Conservation (phyloP, 2,888 invertebrate genomes). For the Phaedon cochleariae region DNA sequence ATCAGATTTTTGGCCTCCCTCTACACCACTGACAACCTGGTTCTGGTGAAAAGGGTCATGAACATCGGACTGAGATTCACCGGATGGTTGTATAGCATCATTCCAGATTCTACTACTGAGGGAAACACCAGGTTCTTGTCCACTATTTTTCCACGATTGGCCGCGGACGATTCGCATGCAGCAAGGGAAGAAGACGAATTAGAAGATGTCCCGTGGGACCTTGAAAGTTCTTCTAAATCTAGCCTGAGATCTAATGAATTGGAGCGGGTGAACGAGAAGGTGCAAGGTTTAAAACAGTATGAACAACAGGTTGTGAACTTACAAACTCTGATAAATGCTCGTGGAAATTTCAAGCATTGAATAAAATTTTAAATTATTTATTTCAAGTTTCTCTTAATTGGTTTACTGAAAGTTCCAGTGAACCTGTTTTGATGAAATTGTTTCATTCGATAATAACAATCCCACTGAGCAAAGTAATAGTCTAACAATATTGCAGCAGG, state of each 20-base stretch:
- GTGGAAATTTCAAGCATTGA: not conserved
- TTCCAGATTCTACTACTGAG: conserved; percentile 34
- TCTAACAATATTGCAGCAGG: no score
- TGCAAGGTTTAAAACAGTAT: not conserved
- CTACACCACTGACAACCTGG: conserved; percentile 49
- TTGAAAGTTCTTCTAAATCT: no score
- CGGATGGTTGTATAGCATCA: conserved; percentile 30
- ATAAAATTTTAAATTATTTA: no score
- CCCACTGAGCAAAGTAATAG: no score
- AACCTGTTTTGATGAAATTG: no score
- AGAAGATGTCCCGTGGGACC: no score
- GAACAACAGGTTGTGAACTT: conserved; percentile 1
- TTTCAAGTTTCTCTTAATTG: no score
- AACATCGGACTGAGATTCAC: conserved; percentile 35
- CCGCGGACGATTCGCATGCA: not conserved
- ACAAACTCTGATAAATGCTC: conserved; percentile 11
- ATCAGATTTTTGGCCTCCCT: conserved; percentile 44
- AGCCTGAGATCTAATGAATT: no score
- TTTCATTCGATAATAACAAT: no score
- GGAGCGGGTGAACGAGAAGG: not conserved
- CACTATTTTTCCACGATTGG: conserved; percentile 27
- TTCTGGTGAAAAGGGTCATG: conserved; percentile 41
- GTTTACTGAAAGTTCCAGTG: no score
- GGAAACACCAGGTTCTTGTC: conserved; percentile 22
- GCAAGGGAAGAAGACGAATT: no score